Base-by-base conservation (phyloP, 1,140 invertebrate genomes). In the Acromyrmex charruanus region DNA sequence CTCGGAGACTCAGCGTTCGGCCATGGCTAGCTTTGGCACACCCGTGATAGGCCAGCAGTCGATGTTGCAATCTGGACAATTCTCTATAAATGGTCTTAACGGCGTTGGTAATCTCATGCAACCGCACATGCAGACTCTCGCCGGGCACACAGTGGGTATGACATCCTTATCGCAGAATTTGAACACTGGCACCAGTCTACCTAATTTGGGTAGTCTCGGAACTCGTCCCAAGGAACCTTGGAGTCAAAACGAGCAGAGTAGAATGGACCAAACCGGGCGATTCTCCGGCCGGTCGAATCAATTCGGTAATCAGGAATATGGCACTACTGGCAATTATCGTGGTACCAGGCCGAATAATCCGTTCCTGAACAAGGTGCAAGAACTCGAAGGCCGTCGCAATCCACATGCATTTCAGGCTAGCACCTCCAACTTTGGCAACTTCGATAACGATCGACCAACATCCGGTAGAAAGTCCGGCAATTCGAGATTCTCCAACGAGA, bases 381-480 rank as follows among this genome's bases (percentile, higher is more conserved):
- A 96, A 69, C 85, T 97, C 2, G 96, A 96, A 10, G 96, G 96
- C 53, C 96, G 96, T 59, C 94, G 96, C 0, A 96, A 97, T 89
- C 96, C 96, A 0, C 96, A 96, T 79, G 96, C 96, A 0, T 97
- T 96, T 69, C 96, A 96, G n/a, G 74, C 94, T 0, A 74, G 75
- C 35, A 16, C n/a, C 9, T 44, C 91, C 59, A 58, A 59, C 21
- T 74, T 85, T 44, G 66, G 65, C 28, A 82, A 69, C 18, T 92
- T 89, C 25, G 90, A 92, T 2, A 90, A 86, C 4, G 92, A 93
- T 3, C 61, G 91, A n/a, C 81, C 66, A 69, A 84, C 69, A n/a
- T 84, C 18, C 77, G 89, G 31, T 53, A 92, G 89, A 81, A 91
- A 87, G 72, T 88, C 72, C 51, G 81, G 59, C 28, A 89, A 82